Evolutionary conservation across 2,888 invertebrate species (phyloP).

Genomic region (Pristionchus maxplancki): DNA sequence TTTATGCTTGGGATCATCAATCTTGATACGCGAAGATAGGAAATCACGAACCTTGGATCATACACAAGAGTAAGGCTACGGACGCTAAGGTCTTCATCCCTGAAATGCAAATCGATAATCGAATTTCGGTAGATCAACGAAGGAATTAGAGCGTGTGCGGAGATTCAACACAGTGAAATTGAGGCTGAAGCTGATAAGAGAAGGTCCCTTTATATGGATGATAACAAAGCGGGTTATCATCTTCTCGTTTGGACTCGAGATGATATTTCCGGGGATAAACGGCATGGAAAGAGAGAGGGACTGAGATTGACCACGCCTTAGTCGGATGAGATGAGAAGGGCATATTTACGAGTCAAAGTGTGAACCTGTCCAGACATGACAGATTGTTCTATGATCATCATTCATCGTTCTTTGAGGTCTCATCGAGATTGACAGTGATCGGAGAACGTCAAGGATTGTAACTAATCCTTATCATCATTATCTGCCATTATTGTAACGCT

Average conservation of each 20-base stretch:
- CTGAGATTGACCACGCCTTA: not conserved
- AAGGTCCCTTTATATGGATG: not conserved
- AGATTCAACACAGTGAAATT: constrained; percentile 18
- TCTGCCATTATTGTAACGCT: not conserved
- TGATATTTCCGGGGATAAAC: constrained; percentile 21
- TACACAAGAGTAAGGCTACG: not conserved
- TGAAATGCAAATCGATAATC: not conserved
- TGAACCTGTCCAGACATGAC: constrained; percentile 18
- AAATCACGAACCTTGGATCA: not conserved
- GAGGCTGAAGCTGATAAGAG: not conserved
- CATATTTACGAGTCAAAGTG: not conserved
- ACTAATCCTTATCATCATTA: not conserved
- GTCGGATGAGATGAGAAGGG: not conserved
- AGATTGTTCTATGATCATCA: not conserved
- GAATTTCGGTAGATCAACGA: not conserved
- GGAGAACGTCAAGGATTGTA: too few species aligned
- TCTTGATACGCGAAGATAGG: too few species aligned
- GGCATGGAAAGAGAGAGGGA: not conserved
- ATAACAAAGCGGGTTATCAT: constrained; percentile 31
- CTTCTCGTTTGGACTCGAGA: not conserved
- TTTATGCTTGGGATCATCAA: not conserved
- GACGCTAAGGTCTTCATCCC: not conserved
- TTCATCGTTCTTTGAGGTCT: not conserved
- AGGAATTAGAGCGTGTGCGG: not conserved
- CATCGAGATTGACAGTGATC: not conserved